These are phyloP conservation scores for Hoplodrina ambigua DNA, from an alignment of 2,888 invertebrate species.

Conservation along the genomic window DNA sequence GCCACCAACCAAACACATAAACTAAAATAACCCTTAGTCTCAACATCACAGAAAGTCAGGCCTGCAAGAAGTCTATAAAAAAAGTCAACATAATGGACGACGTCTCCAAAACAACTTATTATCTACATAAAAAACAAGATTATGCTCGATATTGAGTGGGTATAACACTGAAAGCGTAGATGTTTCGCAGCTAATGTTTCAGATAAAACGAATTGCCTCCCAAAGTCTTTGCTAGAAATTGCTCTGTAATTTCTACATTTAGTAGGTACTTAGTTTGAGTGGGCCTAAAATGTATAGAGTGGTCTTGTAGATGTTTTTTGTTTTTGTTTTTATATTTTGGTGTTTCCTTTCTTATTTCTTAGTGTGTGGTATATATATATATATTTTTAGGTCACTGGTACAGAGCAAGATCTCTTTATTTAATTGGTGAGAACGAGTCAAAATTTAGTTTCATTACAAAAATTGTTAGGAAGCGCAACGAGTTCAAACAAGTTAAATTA, in stretches of 20 bases:
- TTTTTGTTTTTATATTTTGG: neutral
- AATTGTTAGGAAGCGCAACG: no score
- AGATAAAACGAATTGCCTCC: constrained; percentile 77
- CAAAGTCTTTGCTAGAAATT: constrained; percentile 74
- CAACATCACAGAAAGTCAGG: neutral
- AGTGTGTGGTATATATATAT: neutral
- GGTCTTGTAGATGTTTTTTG: constrained; percentile 12
- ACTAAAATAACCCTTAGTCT: no score
- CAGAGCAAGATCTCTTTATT: neutral
- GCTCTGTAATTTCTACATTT: constrained; percentile 76
- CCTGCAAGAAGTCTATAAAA: constrained; percentile 7
- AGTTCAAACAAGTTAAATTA: neutral
- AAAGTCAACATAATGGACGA: constrained; percentile 10
- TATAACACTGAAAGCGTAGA: constrained; percentile 44
- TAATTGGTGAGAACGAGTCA: no score
- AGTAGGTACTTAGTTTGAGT: constrained; percentile 67
- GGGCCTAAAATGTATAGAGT: constrained; percentile 70
- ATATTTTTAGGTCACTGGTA: neutral
- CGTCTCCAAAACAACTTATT: constrained; percentile 10
- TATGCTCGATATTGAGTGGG: constrained; percentile 51
- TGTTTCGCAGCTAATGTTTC: constrained; percentile 70
- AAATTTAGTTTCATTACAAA: no score
- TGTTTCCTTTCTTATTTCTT: neutral
- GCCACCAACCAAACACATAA: no score
- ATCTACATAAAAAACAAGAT: constrained; percentile 33